A percentile compares a stretch with the other conserved stretches of the same genome.
Evolutionary conservation across 2,113 vertebrate genomes (phyloP).

Genomic region (Odocoileus virginianus): DNA sequence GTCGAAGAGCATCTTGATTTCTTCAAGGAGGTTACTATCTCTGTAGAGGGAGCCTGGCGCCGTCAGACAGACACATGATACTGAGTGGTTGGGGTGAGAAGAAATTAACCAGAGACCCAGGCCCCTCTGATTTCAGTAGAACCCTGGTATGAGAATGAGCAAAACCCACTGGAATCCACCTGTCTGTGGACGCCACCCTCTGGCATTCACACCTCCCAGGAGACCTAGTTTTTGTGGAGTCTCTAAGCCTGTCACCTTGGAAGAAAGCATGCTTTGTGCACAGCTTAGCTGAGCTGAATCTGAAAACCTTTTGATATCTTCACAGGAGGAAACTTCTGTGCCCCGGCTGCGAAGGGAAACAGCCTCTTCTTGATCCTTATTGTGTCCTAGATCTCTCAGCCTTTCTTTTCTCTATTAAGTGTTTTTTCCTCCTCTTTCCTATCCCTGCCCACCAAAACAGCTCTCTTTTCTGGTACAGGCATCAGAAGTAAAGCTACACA

Average conservation of each 20-base stretch:
- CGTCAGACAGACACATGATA: too few relatives aligned
- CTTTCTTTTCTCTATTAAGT: not conserved
- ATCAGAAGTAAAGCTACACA: not conserved
- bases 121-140: not conserved
- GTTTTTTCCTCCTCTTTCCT: not conserved
- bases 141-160: not conserved
- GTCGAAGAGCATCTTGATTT: not conserved
- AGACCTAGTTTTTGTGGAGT: not conserved
- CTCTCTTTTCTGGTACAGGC: not conserved
- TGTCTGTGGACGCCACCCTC: not conserved
- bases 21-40: not conserved
- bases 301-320: not conserved
- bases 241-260: not conserved
- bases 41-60: not conserved
- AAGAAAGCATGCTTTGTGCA: not conserved
- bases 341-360: not conserved
- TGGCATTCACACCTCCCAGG: not conserved
- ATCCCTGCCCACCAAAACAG: not conserved
- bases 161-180: not conserved
- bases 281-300: not conserved
- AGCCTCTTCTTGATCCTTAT: not conserved
- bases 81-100: accelerated
- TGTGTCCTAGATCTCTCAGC: not conserved
- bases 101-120: not conserved
- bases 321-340: not conserved